Base-by-base conservation (phyloP, 2,888 invertebrate genomes). In the Stenotaenia linearis region DNA sequence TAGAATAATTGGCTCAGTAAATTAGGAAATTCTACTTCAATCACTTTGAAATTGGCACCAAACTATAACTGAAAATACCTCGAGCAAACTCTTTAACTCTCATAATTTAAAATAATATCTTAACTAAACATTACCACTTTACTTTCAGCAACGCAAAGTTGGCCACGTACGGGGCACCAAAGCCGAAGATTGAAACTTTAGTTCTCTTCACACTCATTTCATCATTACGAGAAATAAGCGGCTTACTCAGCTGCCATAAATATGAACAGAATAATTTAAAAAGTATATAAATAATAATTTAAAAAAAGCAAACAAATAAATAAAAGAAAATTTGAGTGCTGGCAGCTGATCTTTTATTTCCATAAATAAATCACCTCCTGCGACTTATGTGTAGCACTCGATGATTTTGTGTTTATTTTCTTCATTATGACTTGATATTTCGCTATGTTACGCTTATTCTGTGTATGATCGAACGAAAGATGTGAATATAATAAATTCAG, bases 131-230 rank as follows among this genome's bases (percentile, higher is more conserved):
- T 81, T 82, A 78, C 83, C 32, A 9, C 6, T 79, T 82, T n/a
- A n/a, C n/a, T 87, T 88, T 12, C 85, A 89, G 89, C 91, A 95
- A 86, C 92, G 95, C 85, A 91, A 92, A 86, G 90, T 91, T 86
- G 96, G 96, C 78, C 93, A 94, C 87, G 96, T 96, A 83, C 91
- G 96, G 84, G 96, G 96, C 83, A 95, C 95, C 92, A 91, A 91
- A 85, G 95, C 94, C 81, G 95, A 95, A 84, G 83, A 83, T 79
- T 83, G 61, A 81, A n/a, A 37, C n/a, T 6, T 37, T 9, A 6
- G 6, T 37, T 37, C 12, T 37, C 37, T 37, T 37, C 37, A 37
- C 12, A 6, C 12, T 37, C 37, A 37, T n/a, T 37, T 37, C 37
- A 37, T 37, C 37, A 37, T 9, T 37, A 37, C 37, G n/a, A n/a